Percentiles rank a stretch among this genome's conserved stretches.
Evolutionary conservation across 2,888 invertebrate species (phyloP).

Genomic region (Melanchra persicariae): DNA sequence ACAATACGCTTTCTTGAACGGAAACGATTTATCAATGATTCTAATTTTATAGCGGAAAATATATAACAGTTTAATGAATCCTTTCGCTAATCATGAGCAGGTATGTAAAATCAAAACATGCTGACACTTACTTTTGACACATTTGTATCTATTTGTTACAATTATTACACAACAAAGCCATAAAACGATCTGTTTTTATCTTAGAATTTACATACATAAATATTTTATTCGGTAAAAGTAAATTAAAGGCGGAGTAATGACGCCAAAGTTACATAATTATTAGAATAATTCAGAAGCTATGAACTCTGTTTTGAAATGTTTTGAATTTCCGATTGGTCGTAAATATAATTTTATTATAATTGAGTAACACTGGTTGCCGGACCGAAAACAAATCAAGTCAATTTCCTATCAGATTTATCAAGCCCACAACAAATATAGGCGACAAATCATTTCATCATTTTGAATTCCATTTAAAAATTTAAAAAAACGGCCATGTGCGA

Average conservation of each 20-base stretch:
- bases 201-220: constrained; percentile 36
- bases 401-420: background rate
- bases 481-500: too few species aligned
- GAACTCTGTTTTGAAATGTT: background rate
- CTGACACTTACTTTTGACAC: constrained; percentile 5
- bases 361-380: background rate
- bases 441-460: background rate
- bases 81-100: constrained; percentile 1
- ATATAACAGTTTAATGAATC: background rate
- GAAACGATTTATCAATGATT: background rate
- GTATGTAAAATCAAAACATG: background rate
- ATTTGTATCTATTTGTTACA: constrained; percentile 3
- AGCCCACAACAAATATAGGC: background rate
- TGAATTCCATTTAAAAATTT: background rate
- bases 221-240: constrained; percentile 42
- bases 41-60: background rate
- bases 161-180: constrained; percentile 11
- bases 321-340: background rate
- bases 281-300: background rate
- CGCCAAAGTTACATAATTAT: constrained; percentile 24
- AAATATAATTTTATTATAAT: constrained; percentile 16
- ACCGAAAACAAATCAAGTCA: background rate
- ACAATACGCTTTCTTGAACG: background rate
- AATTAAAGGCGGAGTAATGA: background rate
- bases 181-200: constrained; percentile 21